Base-by-base conservation (phyloP, 2,113 vertebrate species). In the Microcebus murinus region DNA sequence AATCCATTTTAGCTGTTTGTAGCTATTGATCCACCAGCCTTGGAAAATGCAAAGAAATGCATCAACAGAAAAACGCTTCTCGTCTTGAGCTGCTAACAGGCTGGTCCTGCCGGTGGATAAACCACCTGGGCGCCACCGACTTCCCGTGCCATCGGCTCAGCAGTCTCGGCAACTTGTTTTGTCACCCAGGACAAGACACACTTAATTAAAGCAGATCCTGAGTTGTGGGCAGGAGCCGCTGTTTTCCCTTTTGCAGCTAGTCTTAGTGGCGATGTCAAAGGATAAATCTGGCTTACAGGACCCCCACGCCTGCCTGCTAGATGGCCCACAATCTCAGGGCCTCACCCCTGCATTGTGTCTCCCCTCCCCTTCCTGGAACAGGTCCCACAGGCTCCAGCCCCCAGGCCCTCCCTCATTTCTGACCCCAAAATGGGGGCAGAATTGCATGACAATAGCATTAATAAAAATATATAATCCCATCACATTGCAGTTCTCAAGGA, bases 1-100 rank as follows among this genome's bases (percentile, higher is more conserved):
- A 95, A 93, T 96, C 88, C 89, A 94, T 96, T 91, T 94, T 36
- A 90, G 76, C 17, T 76, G 76, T 88, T 96, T 88, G 96, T 65
- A 95, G 57, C 77, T 98, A 97, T 97, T 94, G 95, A 97, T 96
- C 96, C 39, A 79, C 88, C 3, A 91, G 96, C 63, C 68, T 42
- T 12, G 1, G 83, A 82, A 97, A 95, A 94, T 90, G 59, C 86
- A 93, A 96, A 97, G 77, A 96, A 96, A 94, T 82, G 85, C 71
- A 79, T 63, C 63, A 15, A 94, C 76, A 90, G 91, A 42, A 89
- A 95, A 96, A 86, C 42, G 27, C 34, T 91, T 97, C 80, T 8
- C 0, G 0, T 83, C 85, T 76, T 34, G 65, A 55, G 36, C 63
- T 59, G 91, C 89, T 96, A 57, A 91, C 52, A 95, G 91, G 95